Conservation (phyloP, 1,140 invertebrate genomes). For the Whitmania pigra region DNA sequence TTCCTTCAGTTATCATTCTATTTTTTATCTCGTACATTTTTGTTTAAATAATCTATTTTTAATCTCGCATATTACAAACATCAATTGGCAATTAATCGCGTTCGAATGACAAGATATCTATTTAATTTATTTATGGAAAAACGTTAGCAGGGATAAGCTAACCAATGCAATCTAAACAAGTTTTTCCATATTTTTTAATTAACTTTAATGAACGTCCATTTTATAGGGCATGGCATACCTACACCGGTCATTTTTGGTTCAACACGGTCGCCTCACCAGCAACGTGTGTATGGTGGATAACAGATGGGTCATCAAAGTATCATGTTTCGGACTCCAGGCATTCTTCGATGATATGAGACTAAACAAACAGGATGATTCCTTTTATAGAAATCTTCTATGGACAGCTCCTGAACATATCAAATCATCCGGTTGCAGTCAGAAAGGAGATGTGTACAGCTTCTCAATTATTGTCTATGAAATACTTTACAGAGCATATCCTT, state of each 20-base stretch:
- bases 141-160: no score
- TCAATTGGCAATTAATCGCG: no score
- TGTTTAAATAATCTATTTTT: no score
- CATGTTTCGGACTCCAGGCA: neutral
- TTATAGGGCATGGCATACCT: slow-evolving; percentile 65
- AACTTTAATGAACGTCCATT: no score
- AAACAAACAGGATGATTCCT: neutral
- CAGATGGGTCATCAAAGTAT: slow-evolving; percentile 12
- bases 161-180: no score
- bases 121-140: no score
- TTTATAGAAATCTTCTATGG: slow-evolving; percentile 43
- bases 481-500: slow-evolving; percentile 4
- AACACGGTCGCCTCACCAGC: neutral
- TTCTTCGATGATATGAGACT: neutral
- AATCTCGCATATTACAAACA: no score
- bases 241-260: slow-evolving; percentile 56
- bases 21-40: no score
- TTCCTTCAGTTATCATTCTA: no score
- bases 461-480: slow-evolving; percentile 13
- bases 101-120: no score
- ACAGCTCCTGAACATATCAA: slow-evolving; percentile 59
- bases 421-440: slow-evolving; percentile 33
- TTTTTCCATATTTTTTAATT: no score
- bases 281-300: slow-evolving; percentile 10
- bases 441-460: slow-evolving; percentile 20